Evolutionary conservation across 2,888 invertebrate species (phyloP).

Genomic region (Zelleria hepariella): DNA sequence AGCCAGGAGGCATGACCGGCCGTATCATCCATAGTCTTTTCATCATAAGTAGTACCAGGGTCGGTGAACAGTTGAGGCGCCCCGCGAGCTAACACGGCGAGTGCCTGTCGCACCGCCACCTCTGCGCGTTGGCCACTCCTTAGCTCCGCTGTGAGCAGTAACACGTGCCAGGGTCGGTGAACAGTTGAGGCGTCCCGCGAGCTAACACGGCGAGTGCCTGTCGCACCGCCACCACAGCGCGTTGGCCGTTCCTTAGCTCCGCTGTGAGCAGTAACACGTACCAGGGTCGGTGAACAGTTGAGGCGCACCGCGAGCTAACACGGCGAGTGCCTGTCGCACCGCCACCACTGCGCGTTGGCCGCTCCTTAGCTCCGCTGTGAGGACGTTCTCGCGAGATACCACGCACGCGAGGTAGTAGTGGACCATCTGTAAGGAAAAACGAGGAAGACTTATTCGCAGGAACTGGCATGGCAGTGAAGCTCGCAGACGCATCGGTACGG

Average conservation of each 20-base stretch:
- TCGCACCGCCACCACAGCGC: conserved; percentile 76
- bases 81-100: conserved; percentile 76
- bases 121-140: conserved; percentile 82
- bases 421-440: conserved; percentile 74
- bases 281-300: conserved; percentile 61
- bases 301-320: conserved; percentile 68
- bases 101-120: conserved; percentile 77
- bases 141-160: conserved; percentile 74
- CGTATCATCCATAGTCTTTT: too few species aligned
- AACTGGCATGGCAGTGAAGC: too few species aligned
- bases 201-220: conserved; percentile 81
- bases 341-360: conserved; percentile 79
- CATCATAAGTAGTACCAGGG: too few species aligned
- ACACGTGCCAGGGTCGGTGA: conserved; percentile 56
- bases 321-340: conserved; percentile 80
- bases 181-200: conserved; percentile 57
- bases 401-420: conserved; percentile 89
- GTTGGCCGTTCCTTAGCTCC: conserved; percentile 81
- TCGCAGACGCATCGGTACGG: too few species aligned
- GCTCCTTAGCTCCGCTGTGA: conserved; percentile 85
- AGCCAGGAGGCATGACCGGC: too few species aligned
- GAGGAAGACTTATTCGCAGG: too few species aligned
- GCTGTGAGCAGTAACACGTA: conserved; percentile 62
- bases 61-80: conserved; percentile 63
- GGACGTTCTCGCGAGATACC: conserved; percentile 80